A percentile compares a stretch with the other conserved stretches of the same genome.
phyloP scores from a whole-genome alignment of 2,888 invertebrate species.

The Stenurella melanura region DNA sequence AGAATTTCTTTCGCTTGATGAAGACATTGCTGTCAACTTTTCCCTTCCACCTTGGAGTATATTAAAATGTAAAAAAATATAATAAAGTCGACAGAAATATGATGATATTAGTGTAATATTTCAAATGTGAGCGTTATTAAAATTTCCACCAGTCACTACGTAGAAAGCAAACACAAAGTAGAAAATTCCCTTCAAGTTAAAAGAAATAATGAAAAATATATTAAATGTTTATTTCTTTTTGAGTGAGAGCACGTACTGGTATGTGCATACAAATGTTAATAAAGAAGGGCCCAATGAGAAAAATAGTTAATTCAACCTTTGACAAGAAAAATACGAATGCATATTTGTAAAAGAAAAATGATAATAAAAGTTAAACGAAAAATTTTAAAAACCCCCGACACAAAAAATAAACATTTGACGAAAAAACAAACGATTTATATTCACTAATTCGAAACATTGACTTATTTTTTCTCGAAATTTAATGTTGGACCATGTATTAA shows the following conservation, averaged over 20 bases:
- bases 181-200: neutral
- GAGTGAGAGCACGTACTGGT: neutral
- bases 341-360: too few species aligned
- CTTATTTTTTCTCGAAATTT: too few species aligned
- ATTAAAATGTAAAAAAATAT: constrained; percentile 26
- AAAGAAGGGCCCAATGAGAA: neutral
- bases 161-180: neutral
- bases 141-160: neutral
- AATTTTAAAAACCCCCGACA: too few species aligned
- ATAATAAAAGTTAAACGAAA: too few species aligned
- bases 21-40: constrained; percentile 20
- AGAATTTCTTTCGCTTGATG: constrained; percentile 21
- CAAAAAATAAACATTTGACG: too few species aligned
- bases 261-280: neutral
- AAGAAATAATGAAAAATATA: neutral
- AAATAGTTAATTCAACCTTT: too few species aligned
- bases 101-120: constrained; percentile 25
- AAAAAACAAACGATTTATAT: too few species aligned
- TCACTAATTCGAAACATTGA: too few species aligned
- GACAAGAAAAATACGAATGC: too few species aligned
- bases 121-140: constrained; percentile 29
- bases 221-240: neutral
- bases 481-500: too few species aligned
- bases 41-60: constrained; percentile 2
- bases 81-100: constrained; percentile 10